These are phyloP conservation scores for Atractosteus spatula DNA, from an alignment of 2,113 vertebrate genomes.

Conservation along the genomic window DNA sequence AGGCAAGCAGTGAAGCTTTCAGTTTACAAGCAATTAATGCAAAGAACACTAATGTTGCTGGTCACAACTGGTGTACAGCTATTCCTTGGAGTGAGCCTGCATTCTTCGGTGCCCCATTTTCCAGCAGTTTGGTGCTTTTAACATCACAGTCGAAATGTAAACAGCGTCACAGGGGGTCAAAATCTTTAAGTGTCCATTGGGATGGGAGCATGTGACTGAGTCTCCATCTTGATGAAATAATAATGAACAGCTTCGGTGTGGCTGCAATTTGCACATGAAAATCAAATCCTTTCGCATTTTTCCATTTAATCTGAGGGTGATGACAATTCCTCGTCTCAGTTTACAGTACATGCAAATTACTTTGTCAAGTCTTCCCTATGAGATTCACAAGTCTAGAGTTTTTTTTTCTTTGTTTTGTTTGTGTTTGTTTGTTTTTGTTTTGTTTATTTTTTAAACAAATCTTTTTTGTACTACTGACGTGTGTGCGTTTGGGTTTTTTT, in stretches of 20 bases:
- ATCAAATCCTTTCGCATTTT: slow-evolving; percentile 48
- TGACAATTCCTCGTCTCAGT: slow-evolving; percentile 66
- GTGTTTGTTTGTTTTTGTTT: slow-evolving; percentile 70
- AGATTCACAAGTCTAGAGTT: neutral
- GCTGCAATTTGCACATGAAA: slow-evolving; percentile 76
- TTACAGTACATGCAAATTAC: slow-evolving; percentile 70
- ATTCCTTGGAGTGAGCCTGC: slow-evolving; percentile 27
- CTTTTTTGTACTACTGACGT: too few relatives aligned
- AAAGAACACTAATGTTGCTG: slow-evolving; percentile 47
- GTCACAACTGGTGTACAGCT: slow-evolving; percentile 51
- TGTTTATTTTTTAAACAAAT: slow-evolving; percentile 17
- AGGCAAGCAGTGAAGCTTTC: slow-evolving; percentile 47
- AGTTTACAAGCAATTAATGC: slow-evolving; percentile 68
- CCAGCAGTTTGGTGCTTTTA: slow-evolving; percentile 31
- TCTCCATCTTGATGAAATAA: slow-evolving; percentile 68
- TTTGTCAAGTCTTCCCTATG: slow-evolving; percentile 16
- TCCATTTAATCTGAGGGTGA: slow-evolving; percentile 55
- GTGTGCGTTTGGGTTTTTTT: slow-evolving; percentile 52
- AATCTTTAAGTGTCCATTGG: slow-evolving; percentile 55
- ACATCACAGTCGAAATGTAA: slow-evolving; percentile 50
- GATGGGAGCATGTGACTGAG: slow-evolving; percentile 46
- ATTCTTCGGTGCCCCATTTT: slow-evolving; percentile 42
- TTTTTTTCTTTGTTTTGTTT: slow-evolving; percentile 46
- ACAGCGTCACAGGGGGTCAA: slow-evolving; percentile 50
- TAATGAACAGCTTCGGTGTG: slow-evolving; percentile 60